Evolutionary conservation across 2,113 vertebrate species (phyloP), one percentile per base, ranked within the genome.

Genomic region (Dicerorhinus sumatrensis): DNA sequence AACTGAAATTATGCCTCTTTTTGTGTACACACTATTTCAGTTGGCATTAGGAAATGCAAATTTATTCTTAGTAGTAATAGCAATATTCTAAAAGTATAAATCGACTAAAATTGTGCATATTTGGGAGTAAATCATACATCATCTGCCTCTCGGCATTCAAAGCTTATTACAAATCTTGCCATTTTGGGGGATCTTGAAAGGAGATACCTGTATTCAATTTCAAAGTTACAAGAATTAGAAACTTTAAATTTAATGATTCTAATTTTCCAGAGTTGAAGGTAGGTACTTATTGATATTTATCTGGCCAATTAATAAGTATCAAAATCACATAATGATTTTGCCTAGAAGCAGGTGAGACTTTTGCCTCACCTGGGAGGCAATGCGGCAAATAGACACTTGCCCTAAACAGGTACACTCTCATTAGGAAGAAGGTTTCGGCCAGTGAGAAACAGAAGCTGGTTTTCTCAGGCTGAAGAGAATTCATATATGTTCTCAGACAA

Each of bases 391-490:
- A 48, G 91, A 91, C 23, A n/a, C 9, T 21, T 72, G 4, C 58
- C 20, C 69, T 39, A n/a, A 42, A 69, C 11, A 86, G 31, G 42
- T 1, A 29, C 36, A 14, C 69, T 65, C 72, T 80, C 10, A 60
- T 4, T 2, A 60, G 51, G 65, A 90, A 75, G 56, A 89, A 81
- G 11, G 39, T 36, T 75, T 83, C 62, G 31, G 29, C 33, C 7
- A 72, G 12, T 33, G 20, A 89, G 51, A 89, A 94, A 91, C 12
- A 90, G 42, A 73, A 82, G 46, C 25, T 70, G 27, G 0, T 48
- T 70, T 94, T 89, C 76, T 54, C 13, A 86, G 63, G 65, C 77
- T 81, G 76, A 83, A 81, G 63, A 91, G 23, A 93, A 87, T 25
- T 65, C 21, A 80, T 51, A 16, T 56, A 79, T 62, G 54, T 69